Base-by-base conservation (phyloP, 2,113 vertebrate species). In the Zapornia atra region DNA sequence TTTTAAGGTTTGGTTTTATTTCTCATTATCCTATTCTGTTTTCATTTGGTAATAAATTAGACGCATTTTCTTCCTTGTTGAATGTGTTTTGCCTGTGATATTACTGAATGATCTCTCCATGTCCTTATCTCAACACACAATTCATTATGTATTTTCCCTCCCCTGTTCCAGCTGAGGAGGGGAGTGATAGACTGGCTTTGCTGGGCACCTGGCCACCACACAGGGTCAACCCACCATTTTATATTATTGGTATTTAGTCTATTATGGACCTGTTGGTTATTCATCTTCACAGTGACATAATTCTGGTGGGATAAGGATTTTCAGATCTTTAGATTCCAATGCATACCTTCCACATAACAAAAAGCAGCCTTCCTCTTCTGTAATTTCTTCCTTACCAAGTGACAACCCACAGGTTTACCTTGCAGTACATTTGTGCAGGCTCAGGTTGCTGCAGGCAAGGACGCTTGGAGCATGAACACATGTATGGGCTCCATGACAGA, bases 251-350 rank as follows among this genome's bases (percentile, higher is more conserved):
- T 60, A 10, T 33, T 51, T 33, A 36, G 40, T 48, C 18, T 51
- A 5, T 57, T 73, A 56, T 8, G 28, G 69, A 29, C 3, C 5
- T 57, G 13, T 46, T 40, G 10, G 3, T 59, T 61, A 29, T 38
- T 88, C 2, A 0, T 36, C 15, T 68, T 92, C 28, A n/a, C 33
- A 68, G 11, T 0, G 0, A 7, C 33, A 40, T 6, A 11, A 3
- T 22, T 34, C 15, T 72, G 31, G 3, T 80, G 33, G 9, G 8
- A 82, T 15, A 38, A 71, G 9, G 1, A 4, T 48, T 60, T 75
- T 66, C 15, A 44, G 22, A 40, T 29, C 6, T 36, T 4, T 31
- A 54, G 12, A 28, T 83, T 54, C 14, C 36, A 56, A 10, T 5
- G 13, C 66, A 28, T 84, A 68, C 25, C 17, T 42, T 68, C 34